Evolutionary conservation across 2,113 vertebrate species (phyloP), one percentile per base, ranked within the genome.

Genomic region (Nicator chloris): DNA sequence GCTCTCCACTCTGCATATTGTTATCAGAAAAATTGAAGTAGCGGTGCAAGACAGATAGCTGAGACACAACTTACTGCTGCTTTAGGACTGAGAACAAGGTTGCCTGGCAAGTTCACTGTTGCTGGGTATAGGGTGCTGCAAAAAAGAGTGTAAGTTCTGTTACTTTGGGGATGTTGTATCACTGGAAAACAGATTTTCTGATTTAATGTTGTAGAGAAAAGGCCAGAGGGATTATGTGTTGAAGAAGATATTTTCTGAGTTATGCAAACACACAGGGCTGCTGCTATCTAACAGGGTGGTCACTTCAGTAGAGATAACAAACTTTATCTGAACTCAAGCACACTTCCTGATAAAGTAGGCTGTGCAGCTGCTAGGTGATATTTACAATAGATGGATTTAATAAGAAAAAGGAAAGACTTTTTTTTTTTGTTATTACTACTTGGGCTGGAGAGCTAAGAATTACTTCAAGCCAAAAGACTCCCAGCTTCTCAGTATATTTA

Each of bases 251-350:
- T 45, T 90, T 70, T 84, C 47, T 44, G 80, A 86, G 57, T 56
- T 70, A 82, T 11, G 56, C 33, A 81, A 92, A 86, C 51, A 63
- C 2, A 4, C 13, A 22, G 21, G 30, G 26, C 27, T 81, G 65
- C 39, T 75, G 24, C 51, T 71, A 12, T 86, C 90, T 71, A 75
- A 60, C 44, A 90, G 61, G 82, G 69, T 95, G 92, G 78, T 57
- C 87, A 85, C 35, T 93, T 79, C 66, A 93, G 30, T 23, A 68
- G 57, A 91, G 93, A 90, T 72, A 86, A 87, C 51, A 94, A 91
- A 85, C 82, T 86, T 78, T 60, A 79, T 87, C 49, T 82, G 70
- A 89, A 91, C 73, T 89, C 65, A n/a, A 77, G 45, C 17, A 69
- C 66, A 35, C 24, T 93, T 93, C 79, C 78, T 80, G 63, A 92